Evolutionary conservation across 30 jellyfish, hydroid and myxozoan species (phyloP).

Genomic region (Pelagia noctiluca): DNA sequence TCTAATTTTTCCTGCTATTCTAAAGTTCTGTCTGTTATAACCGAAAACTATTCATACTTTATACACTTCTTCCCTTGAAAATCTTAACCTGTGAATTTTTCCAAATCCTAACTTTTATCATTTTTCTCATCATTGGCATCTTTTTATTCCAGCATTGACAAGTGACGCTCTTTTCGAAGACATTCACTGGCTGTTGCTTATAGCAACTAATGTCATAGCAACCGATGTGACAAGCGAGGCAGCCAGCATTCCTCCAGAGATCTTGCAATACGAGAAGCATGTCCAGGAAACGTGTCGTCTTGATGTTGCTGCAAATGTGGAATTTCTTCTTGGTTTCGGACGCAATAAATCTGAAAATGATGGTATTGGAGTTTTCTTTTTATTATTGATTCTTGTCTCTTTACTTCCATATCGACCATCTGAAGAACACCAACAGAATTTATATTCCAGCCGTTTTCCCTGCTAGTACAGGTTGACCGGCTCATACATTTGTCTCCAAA

Average conservation of each 20-base stretch:
- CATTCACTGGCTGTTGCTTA: constrained; percentile 90
- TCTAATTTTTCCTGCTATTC: too few relatives aligned
- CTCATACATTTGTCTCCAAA: too few relatives aligned
- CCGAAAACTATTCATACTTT: too few relatives aligned
- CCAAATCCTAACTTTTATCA: too few relatives aligned
- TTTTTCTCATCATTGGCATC: neutral
- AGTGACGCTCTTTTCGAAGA: constrained; percentile 84
- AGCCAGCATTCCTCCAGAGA: constrained; percentile 84
- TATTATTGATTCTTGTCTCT: too few relatives aligned
- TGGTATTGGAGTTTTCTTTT: constrained; percentile 59
- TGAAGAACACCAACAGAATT: too few relatives aligned
- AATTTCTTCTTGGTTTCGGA: constrained; percentile 64
- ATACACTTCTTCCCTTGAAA: too few relatives aligned
- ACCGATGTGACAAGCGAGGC: constrained; percentile 69
- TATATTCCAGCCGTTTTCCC: too few relatives aligned
- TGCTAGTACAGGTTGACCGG: too few relatives aligned
- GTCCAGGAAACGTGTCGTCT: constrained; percentile 24
- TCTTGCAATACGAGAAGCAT: constrained; percentile 54
- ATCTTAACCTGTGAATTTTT: too few relatives aligned
- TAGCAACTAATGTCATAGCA: constrained; percentile 76
- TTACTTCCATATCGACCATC: too few relatives aligned
- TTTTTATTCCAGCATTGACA: neutral
- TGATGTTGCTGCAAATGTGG: constrained; percentile 43
- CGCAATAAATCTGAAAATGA: constrained; percentile 30
- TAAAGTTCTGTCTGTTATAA: too few relatives aligned